Conservation (phyloP, 2,113 vertebrate genomes). For the Melierax canorus region DNA sequence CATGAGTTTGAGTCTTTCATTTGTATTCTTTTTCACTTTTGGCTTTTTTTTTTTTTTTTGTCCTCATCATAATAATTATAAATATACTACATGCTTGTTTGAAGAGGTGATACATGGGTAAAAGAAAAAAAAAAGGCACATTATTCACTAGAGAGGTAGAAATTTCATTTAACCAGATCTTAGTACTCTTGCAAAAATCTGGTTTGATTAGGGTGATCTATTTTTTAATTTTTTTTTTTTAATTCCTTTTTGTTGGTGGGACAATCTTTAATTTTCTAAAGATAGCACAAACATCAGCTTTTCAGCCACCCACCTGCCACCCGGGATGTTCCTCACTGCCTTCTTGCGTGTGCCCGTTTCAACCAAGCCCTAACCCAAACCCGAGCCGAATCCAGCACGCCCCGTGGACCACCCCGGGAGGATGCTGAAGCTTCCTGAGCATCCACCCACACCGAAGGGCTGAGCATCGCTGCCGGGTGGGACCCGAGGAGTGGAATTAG, state of each 20-base stretch:
- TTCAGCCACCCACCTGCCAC: not conserved
- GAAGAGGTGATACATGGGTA: not conserved
- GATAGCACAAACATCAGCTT: slow-evolving; percentile 64
- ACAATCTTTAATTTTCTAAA: slow-evolving; percentile 78
- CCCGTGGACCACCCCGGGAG: accelerated
- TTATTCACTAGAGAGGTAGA: not conserved
- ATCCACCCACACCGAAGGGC: not conserved
- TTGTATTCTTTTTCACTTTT: not conserved
- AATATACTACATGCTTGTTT: not conserved
- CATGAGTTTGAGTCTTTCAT: not conserved
- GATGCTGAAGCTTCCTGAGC: not conserved
- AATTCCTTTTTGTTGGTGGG: slow-evolving; percentile 41
- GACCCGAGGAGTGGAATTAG: not conserved
- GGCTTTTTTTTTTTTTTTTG: not conserved
- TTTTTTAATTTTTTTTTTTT: not conserved
- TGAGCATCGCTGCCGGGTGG: not conserved
- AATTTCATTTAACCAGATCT: not conserved
- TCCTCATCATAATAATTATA: not conserved
- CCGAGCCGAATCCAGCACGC: accelerated
- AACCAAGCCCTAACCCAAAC: not conserved
- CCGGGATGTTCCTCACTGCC: not conserved
- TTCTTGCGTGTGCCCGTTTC: not conserved
- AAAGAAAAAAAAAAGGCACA: not conserved
- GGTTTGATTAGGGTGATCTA: slow-evolving; percentile 18
- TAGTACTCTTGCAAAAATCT: not conserved